A percentile compares a stretch with the other conserved stretches of the same genome.
Conservation (phyloP, 2,888 invertebrate species). For the Stenchaetothrips biformis region DNA sequence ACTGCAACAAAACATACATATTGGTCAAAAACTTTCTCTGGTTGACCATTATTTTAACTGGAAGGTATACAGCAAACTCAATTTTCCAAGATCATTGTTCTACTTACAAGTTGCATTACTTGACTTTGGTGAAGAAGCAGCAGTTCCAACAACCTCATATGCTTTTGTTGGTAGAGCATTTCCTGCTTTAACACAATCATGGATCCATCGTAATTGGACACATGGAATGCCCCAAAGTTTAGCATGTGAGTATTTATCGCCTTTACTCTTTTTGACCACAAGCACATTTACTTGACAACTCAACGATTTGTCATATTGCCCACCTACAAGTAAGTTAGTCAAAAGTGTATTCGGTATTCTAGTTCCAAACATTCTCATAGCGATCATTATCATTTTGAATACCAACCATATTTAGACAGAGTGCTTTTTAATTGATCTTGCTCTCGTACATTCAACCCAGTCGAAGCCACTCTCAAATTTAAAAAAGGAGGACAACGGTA, state of each 20-base stretch:
- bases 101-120: neutral
- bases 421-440: constrained; percentile 61
- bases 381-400: neutral
- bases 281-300: constrained; percentile 51
- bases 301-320: constrained; percentile 53
- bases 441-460: constrained; percentile 62
- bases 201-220: constrained; percentile 72
- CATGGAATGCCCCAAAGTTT: constrained; percentile 59
- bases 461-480: constrained; percentile 71
- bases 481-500: constrained; percentile 67
- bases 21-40: no score
- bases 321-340: constrained; percentile 49
- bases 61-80: no score
- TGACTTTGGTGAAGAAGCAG: constrained; percentile 1
- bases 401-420: constrained; percentile 65
- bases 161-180: constrained; percentile 58
- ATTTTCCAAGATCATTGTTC: no score
- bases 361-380: no score
- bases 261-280: constrained; percentile 52
- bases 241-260: constrained; percentile 67
- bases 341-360: neutral
- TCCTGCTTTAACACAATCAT: constrained; percentile 67
- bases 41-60: no score
- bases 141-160: neutral
- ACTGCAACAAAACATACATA: neutral